Base-by-base conservation (phyloP, 2,888 invertebrate species). In the Biston stratarius region DNA sequence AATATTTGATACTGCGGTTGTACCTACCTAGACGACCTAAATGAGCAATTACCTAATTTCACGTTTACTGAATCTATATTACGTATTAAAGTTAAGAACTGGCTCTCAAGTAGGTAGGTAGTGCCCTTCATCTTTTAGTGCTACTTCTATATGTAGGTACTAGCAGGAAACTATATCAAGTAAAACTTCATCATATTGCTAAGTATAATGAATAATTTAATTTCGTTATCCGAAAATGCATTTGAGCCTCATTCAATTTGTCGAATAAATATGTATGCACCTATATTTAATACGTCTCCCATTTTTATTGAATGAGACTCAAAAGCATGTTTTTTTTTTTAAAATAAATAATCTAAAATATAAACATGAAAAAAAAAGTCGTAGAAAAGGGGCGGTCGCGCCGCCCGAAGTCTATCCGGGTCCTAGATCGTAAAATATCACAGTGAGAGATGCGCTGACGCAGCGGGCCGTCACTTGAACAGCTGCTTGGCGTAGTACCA, bases 401-500 rank as follows among this genome's bases (percentile, higher is more conserved):
- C 70, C 79, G 72, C 76, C 78, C 75, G 76, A 74, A 76, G 76
- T 83, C 85, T 85, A 86, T 86, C 82, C 83, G 84, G 83, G 84
- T 84, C 87, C 85, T 87, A 86, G 80, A 81, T 83, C 83, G 86
- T 86, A 83, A 86, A 85, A 89, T 92, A 92, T 92, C 92, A 92
- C 92, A 92, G 92, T 91, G 89, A 80, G 72, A 53, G 72, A 56
- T 57, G 60, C 40, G 38, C 9, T 38, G 61, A 62, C 40, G 53
- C 40, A 47, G 38, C 51, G 38, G 60, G 60, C 53, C 38, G 12
- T 95, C 95, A 97, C 92, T 97, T 96, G 91, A 97, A 97, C 70
- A 97, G 94, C 87, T 97, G 96, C 81, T 96, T 96, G 77, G 97
- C 97, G 83, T 97, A 96, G 89, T 96, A 96, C 97, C 97, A 98